phyloP scores from a whole-genome alignment of 2,113 vertebrate species.

The Todiramphus chloris region DNA sequence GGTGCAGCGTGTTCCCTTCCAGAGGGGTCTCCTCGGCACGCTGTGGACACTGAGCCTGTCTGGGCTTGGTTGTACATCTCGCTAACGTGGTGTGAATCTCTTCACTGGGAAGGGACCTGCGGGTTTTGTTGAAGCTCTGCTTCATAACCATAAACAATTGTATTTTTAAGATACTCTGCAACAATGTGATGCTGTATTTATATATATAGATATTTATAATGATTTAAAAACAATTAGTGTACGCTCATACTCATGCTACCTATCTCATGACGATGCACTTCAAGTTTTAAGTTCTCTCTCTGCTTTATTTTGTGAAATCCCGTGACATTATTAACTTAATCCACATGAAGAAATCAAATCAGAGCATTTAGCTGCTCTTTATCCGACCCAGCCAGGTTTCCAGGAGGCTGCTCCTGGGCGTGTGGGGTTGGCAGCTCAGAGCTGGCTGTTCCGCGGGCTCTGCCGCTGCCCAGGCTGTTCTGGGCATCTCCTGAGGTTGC shows the following conservation, averaged over 20 bases:
- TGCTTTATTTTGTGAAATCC: background rate
- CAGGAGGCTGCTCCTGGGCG: too few species aligned
- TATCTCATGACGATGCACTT: background rate
- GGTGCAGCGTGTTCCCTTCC: background rate
- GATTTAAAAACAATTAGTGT: background rate
- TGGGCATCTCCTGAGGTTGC: too few species aligned
- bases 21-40: fast-evolving
- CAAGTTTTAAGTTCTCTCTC: background rate
- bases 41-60: background rate
- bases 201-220: too few species aligned
- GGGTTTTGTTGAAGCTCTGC: background rate
- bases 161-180: background rate
- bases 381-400: background rate
- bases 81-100: background rate
- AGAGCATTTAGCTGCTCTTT: background rate
- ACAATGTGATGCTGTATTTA: too few species aligned
- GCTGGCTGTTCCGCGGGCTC: too few species aligned
- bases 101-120: background rate
- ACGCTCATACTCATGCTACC: too few species aligned
- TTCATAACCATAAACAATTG: background rate
- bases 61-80: background rate
- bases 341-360: fast-evolving
- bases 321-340: background rate
- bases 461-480: too few species aligned
- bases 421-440: too few species aligned